Percentiles rank a stretch among this genome's conserved stretches.
phyloP scores from a whole-genome alignment of 1,140 invertebrate species.

The Pseudoatta argentina region DNA sequence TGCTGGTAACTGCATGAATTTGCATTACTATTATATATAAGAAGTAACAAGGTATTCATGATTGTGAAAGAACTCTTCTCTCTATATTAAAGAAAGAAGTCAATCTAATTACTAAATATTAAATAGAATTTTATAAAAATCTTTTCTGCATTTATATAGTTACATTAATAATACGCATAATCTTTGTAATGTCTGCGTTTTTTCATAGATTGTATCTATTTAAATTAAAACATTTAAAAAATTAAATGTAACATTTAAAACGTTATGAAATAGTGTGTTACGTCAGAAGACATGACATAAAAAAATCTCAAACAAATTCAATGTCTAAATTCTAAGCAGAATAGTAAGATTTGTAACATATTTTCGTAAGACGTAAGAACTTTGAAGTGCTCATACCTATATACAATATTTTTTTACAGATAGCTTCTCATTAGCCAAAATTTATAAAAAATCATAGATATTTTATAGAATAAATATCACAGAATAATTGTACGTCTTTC shows the following conservation, averaged over 20 bases:
- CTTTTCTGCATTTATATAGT: neutral
- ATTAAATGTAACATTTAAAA: neutral
- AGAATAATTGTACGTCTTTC: too few relatives aligned
- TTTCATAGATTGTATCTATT: neutral
- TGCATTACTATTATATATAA: slow-evolving; percentile 6
- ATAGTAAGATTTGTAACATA: too few relatives aligned
- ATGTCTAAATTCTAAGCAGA: too few relatives aligned
- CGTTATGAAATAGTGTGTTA: neutral
- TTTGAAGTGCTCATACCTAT: too few relatives aligned
- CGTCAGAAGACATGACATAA: neutral
- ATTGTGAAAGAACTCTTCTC: neutral
- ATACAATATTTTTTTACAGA: too few relatives aligned
- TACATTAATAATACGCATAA: neutral
- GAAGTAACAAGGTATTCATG: neutral
- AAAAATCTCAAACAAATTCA: neutral
- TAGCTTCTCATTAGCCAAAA: too few relatives aligned
- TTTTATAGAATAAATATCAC: too few relatives aligned
- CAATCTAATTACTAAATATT: neutral
- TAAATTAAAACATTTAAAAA: neutral
- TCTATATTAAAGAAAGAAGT: slow-evolving; percentile 1
- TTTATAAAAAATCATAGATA: too few relatives aligned
- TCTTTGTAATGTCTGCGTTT: neutral
- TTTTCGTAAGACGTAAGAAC: too few relatives aligned
- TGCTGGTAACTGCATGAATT: neutral
- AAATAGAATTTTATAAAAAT: neutral